Conservation (phyloP, 2,113 vertebrate genomes). For the Epinephelus lanceolatus region DNA sequence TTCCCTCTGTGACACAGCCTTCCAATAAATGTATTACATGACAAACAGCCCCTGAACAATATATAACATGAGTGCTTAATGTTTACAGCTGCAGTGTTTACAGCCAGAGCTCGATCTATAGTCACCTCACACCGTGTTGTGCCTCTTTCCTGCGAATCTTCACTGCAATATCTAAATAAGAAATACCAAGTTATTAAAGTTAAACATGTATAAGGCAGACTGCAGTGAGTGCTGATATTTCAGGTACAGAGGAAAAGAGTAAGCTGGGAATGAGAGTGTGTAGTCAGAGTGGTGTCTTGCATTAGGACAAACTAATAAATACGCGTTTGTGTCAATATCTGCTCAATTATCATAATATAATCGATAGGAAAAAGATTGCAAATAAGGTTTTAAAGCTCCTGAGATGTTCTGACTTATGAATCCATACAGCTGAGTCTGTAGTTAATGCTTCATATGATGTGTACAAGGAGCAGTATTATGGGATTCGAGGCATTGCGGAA, state of each 20-base stretch:
- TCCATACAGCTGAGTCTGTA: neutral
- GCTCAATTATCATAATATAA: neutral
- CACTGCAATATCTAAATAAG: neutral
- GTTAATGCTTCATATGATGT: neutral
- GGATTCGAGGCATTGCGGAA: conserved; percentile 10
- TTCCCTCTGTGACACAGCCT: neutral
- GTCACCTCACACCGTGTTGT: neutral
- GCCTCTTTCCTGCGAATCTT: neutral
- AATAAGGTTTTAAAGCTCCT: neutral
- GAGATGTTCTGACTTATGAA: neutral
- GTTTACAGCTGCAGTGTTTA: neutral
- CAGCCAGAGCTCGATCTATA: neutral
- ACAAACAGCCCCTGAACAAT: neutral
- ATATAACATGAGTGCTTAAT: neutral
- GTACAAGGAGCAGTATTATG: neutral
- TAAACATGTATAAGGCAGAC: neutral
- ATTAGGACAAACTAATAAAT: neutral
- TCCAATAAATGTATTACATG: neutral
- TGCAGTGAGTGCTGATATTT: neutral
- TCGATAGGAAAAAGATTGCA: neutral
- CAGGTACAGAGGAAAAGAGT: neutral
- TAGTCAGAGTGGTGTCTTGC: neutral
- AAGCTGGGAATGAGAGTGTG: neutral
- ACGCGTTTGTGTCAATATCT: neutral
- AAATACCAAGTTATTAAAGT: neutral